phyloP scores from a whole-genome alignment of 2,113 vertebrate genomes.

The Oxyruncus cristatus region DNA sequence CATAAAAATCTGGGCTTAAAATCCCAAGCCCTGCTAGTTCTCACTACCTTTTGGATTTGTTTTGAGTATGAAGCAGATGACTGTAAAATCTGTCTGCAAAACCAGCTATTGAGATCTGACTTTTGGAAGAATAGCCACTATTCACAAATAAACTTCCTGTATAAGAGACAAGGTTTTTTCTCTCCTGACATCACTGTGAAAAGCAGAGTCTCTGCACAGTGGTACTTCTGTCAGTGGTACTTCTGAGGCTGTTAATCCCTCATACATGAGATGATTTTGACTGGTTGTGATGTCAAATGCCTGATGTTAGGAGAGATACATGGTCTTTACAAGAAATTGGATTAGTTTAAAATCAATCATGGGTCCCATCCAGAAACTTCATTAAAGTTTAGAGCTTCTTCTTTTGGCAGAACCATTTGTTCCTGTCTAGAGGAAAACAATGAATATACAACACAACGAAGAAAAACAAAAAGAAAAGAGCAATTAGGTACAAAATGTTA shows the following conservation, averaged over 20 bases:
- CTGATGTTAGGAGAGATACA: not conserved
- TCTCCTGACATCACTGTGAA: not conserved
- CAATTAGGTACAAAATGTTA: not conserved
- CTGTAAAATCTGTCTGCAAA: not conserved
- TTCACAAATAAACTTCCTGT: not conserved
- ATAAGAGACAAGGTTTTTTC: not conserved
- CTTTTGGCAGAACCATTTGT: slow-evolving; percentile 24
- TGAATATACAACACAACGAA: not conserved
- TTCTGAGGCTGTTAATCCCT: not conserved
- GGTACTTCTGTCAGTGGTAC: not conserved
- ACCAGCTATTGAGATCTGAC: not conserved
- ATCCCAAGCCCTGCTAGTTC: not conserved
- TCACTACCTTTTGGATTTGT: not conserved
- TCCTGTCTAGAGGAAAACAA: not conserved
- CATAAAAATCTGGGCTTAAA: not conserved
- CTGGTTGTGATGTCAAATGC: not conserved
- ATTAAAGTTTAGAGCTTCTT: not conserved
- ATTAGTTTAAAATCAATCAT: slow-evolving; percentile 39
- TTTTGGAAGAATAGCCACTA: not conserved
- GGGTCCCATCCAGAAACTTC: not conserved
- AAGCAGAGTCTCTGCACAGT: not conserved
- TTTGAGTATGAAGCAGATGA: not conserved
- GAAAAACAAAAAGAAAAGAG: not conserved
- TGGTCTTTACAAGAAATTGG: not conserved
- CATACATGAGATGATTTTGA: not conserved